phyloP scores from a whole-genome alignment of 2,113 vertebrate genomes.

The Leiothrix lutea region DNA sequence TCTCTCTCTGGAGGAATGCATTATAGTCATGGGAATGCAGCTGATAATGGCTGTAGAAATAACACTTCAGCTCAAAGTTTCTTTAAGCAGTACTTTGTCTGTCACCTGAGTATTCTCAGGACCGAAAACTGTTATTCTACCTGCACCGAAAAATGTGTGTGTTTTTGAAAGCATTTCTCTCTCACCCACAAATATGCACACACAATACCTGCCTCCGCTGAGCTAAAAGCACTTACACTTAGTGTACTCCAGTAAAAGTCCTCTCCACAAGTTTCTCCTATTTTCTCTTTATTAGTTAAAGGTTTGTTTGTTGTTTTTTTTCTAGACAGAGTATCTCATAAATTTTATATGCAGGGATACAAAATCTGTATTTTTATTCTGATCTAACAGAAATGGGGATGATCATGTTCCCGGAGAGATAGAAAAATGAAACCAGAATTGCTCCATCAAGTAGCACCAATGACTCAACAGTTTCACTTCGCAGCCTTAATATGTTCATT shows the following conservation, averaged over 20 bases:
- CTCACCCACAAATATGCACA: slow-evolving; percentile 28
- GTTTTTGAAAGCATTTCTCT: slow-evolving; percentile 50
- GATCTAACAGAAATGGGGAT: neutral
- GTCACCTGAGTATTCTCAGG: slow-evolving; percentile 47
- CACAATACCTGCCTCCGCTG: neutral
- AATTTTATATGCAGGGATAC: neutral
- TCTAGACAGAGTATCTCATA: neutral
- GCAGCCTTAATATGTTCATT: neutral
- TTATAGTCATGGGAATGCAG: slow-evolving; percentile 54
- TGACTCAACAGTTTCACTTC: neutral
- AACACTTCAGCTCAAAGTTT: slow-evolving; percentile 60
- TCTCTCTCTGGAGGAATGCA: slow-evolving; percentile 20
- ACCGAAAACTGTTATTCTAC: slow-evolving; percentile 58
- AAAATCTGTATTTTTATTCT: neutral
- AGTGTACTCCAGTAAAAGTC: neutral
- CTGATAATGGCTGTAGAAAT: slow-evolving; percentile 63
- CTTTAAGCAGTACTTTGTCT: slow-evolving; percentile 61
- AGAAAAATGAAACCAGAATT: neutral
- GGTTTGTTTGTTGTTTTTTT: neutral
- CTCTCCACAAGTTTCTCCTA: neutral
- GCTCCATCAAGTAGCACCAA: neutral
- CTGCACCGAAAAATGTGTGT: slow-evolving; percentile 23
- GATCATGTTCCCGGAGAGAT: neutral
- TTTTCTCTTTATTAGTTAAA: neutral
- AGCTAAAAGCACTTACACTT: neutral